phyloP scores from a whole-genome alignment of 2,113 vertebrate genomes.

The Alectura lathami region DNA sequence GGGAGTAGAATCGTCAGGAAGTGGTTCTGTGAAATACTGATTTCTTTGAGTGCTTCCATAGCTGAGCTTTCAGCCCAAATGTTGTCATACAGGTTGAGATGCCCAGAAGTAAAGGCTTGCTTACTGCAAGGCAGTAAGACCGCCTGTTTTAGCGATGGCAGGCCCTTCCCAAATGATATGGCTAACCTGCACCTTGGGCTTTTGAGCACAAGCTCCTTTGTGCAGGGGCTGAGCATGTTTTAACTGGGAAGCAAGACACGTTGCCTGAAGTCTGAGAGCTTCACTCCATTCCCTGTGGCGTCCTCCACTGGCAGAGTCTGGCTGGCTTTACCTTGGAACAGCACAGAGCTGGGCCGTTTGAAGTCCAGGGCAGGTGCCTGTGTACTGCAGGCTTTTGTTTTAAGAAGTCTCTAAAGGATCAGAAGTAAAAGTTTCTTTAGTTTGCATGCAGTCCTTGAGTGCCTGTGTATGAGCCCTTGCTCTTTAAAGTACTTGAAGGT shows the following conservation, averaged over 20 bases:
- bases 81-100: neutral
- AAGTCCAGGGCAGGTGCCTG: neutral
- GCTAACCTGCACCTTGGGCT: neutral
- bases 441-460: neutral
- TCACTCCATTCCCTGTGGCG: neutral
- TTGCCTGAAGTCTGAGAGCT: neutral
- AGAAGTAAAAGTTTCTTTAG: neutral
- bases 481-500: neutral
- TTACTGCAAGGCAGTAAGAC: neutral
- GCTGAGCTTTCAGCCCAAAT: neutral
- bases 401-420: neutral
- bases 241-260: neutral
- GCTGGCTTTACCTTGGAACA: neutral
- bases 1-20: neutral
- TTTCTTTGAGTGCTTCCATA: neutral
- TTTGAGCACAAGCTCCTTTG: neutral
- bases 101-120: neutral
- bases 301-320: neutral
- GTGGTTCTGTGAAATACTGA: neutral
- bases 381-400: neutral
- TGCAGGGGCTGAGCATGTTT: neutral
- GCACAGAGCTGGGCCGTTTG: neutral
- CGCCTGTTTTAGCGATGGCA: neutral
- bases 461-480: neutral
- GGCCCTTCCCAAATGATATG: neutral